These are phyloP conservation scores for Achatina immaculata DNA, from an alignment of 1,140 invertebrate species.

Conservation along the genomic window DNA sequence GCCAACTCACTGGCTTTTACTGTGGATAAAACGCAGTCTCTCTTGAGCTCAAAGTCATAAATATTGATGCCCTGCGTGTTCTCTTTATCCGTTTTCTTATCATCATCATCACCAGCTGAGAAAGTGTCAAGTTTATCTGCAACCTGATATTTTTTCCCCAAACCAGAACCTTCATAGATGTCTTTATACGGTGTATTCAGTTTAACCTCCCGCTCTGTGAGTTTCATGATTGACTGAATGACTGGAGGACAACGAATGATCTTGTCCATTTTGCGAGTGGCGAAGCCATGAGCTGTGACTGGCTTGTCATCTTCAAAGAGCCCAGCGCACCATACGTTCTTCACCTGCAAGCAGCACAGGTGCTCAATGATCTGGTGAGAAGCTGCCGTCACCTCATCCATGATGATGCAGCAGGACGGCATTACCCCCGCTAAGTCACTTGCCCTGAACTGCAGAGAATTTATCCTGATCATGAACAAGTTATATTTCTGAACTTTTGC, in stretches of 20 bases:
- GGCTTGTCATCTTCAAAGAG: constrained; percentile 28
- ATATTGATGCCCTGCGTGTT: too few species aligned
- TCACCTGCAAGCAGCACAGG: constrained; percentile 10
- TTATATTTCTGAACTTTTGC: background rate
- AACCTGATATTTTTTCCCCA: background rate
- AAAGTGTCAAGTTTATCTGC: too few species aligned
- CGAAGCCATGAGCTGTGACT: constrained; percentile 14
- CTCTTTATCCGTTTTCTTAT: background rate
- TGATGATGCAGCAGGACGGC: constrained; percentile 22
- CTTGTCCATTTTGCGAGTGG: constrained; percentile 12
- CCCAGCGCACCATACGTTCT: constrained; percentile 42
- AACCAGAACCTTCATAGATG: background rate
- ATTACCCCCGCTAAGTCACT: background rate
- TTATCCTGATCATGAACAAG: background rate
- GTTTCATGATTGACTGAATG: constrained; percentile 36
- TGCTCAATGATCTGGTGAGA: constrained; percentile 25
- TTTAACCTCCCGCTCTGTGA: constrained; percentile 29
- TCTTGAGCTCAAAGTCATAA: too few species aligned
- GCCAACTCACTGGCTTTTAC: too few species aligned
- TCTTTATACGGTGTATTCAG: background rate
- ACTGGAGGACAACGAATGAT: constrained; percentile 41
- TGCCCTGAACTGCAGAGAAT: background rate
- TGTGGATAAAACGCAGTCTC: too few species aligned
- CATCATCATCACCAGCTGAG: too few species aligned
- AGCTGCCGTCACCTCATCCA: constrained; percentile 19